Percentiles rank a stretch among this genome's conserved stretches.
Conservation (phyloP, 2,797 vertebrate species). For the Microctenopoma lineatum region DNA sequence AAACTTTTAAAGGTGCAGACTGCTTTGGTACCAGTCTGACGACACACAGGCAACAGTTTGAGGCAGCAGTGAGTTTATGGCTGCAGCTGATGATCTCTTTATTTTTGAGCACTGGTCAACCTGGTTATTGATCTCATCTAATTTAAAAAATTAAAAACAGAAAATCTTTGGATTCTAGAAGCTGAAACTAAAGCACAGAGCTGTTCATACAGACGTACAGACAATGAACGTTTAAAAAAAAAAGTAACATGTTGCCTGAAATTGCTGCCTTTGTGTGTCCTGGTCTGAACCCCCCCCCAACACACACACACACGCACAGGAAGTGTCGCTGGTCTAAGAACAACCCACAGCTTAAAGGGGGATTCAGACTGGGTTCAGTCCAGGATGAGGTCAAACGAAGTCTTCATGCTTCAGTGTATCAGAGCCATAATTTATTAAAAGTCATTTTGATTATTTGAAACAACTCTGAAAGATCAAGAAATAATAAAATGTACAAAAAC, state of each 20-base stretch:
- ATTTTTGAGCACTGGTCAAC: too few species aligned
- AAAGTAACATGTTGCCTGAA: conserved; percentile 6
- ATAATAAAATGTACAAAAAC: conserved; percentile 66
- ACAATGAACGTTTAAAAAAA: not conserved
- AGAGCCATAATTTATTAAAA: conserved; percentile 76
- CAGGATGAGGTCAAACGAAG: conserved; percentile 40
- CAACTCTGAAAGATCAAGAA: conserved; percentile 54
- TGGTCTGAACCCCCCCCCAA: conserved; percentile 33
- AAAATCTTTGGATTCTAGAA: too few species aligned
- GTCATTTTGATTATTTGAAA: conserved; percentile 70
- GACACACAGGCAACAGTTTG: conserved; percentile 16
- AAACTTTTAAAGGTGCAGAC: conserved; percentile 68
- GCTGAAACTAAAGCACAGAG: not conserved
- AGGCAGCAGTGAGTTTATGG: not conserved
- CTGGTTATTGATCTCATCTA: too few species aligned
- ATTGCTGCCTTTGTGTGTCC: conserved; percentile 29
- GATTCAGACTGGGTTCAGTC: conserved; percentile 37
- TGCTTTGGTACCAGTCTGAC: conserved; percentile 22
- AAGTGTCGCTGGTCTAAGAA: too few species aligned
- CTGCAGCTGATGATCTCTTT: too few species aligned
- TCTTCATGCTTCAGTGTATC: conserved; percentile 60
- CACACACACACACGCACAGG: too few species aligned
- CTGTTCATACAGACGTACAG: not conserved
- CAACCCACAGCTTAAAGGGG: conserved; percentile 16
- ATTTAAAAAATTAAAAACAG: too few species aligned